Base-by-base conservation (phyloP, 2,888 invertebrate genomes). In the Tethea ocularis region DNA sequence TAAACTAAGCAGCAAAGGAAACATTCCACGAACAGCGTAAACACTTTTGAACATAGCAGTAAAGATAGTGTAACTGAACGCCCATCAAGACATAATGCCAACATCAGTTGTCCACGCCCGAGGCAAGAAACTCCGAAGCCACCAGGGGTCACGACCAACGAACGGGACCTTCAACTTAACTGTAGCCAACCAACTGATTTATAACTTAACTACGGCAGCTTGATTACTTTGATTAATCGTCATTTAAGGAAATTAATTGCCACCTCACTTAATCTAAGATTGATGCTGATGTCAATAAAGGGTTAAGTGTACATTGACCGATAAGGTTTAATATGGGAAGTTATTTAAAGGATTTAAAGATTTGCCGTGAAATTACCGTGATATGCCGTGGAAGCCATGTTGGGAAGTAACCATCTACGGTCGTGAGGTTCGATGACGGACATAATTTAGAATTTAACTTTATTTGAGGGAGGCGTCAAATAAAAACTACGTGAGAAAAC, bases 131-230 rank as follows among this genome's bases (percentile, higher is more conserved):
- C 46, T n/a, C 46, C 46, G 20, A 10, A 46, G 46, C 46, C 15
- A 38, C 26, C 33, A 33, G 22, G 61, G 73, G 68, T 68, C 68
- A 68, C 57, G 71, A 64, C 56, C 68, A 51, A 38, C 56, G 63
- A 75, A 75, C 72, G 75, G 74, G 46, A 64, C 76, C 74, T 69
- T 76, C 76, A 76, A 74, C 76, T 53, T 75, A 71, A 63, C 69
- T 64, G 67, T 56, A 38, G 38, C 61, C 51, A 59, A 66, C 57
- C 64, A 58, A 65, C 72, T 67, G 69, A 74, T 69, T 68, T 72
- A 74, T 68, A 64, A 72, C 51, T 61, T 57, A 60, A 62, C 64
- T 52, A 17, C 61, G 22, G 56, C 57, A 55, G 60, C 66, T 65
- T 62, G 63, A 62, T 64, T 58, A 58, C 62, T 54, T 64, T 68